These are phyloP conservation scores for Xestia c-nigrum DNA, from an alignment of 2,888 invertebrate genomes.

Conservation along the genomic window DNA sequence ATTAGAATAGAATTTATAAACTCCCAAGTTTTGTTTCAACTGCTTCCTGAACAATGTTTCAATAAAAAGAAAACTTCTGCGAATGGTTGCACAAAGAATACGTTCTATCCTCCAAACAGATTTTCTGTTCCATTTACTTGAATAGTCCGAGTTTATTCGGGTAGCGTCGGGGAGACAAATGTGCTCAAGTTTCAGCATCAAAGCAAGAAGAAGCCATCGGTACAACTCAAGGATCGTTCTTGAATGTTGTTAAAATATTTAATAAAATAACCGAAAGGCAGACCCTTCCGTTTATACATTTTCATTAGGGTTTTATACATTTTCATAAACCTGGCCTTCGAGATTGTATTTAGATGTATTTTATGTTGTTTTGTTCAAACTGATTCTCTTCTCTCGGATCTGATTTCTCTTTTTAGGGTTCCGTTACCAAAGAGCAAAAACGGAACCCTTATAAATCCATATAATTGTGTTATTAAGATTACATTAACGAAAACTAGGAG, in stretches of 20 bases:
- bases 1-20: background rate
- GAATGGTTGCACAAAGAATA: background rate
- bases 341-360: background rate
- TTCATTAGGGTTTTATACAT: background rate
- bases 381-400: too few relatives aligned
- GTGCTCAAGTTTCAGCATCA: constrained; percentile 25
- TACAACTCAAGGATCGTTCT: background rate
- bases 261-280: background rate
- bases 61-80: constrained; percentile 19
- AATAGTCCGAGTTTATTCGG: constrained; percentile 29
- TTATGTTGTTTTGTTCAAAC: background rate
- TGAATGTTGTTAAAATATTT: constrained; percentile 17
- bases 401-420: too few relatives aligned
- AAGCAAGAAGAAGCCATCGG: constrained; percentile 2
- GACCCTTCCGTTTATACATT: too few relatives aligned
- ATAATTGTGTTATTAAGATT: too few relatives aligned
- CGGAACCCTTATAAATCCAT: too few relatives aligned
- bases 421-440: too few relatives aligned
- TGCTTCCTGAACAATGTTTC: background rate
- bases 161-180: constrained; percentile 26
- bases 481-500: too few relatives aligned
- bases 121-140: constrained; percentile 32
- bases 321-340: background rate
- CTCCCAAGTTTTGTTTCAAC: background rate
- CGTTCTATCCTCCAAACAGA: constrained; percentile 13